Percentiles rank a stretch among this genome's conserved stretches.
Evolutionary conservation across 2,797 vertebrate genomes (phyloP).

Genomic region (Morelia viridis): DNA sequence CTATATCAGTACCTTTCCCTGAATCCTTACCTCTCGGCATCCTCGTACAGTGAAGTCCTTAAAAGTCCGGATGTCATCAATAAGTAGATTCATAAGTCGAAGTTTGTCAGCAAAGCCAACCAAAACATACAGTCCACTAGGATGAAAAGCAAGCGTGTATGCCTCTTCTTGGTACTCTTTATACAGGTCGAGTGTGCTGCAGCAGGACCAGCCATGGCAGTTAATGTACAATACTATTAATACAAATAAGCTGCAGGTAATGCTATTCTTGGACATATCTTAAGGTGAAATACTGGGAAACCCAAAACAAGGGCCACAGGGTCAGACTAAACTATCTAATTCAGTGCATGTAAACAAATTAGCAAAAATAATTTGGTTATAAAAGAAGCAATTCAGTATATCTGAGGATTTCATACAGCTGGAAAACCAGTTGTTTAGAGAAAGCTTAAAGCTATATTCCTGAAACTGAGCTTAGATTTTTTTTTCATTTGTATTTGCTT

Average conservation of each 20-base stretch:
- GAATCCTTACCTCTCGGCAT: slow-evolving; percentile 84
- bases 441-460: not conserved
- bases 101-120: slow-evolving; percentile 94
- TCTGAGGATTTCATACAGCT: not conserved
- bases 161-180: slow-evolving; percentile 90
- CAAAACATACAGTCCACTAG: slow-evolving; percentile 86
- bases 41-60: slow-evolving; percentile 88
- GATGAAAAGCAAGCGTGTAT: slow-evolving; percentile 86
- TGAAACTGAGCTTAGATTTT: not conserved
- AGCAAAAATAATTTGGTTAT: not conserved
- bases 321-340: not conserved
- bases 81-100: slow-evolving; percentile 87
- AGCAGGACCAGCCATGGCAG: slow-evolving; percentile 31
- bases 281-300: slow-evolving; percentile 13
- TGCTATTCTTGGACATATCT: slow-evolving; percentile 5
- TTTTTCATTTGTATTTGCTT: not conserved
- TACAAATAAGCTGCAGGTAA: not conserved
- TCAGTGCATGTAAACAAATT: slow-evolving; percentile 9
- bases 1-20: not conserved
- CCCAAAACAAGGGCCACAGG: slow-evolving; percentile 10
- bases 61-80: slow-evolving; percentile 85
- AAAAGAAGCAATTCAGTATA: not conserved
- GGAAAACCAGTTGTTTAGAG: not conserved
- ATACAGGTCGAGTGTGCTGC: slow-evolving; percentile 83
- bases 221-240: not conserved